Percentiles rank a stretch among this genome's conserved stretches.
These are phyloP conservation scores for Pseudomyrmex sp. DNA, from an alignment of 1,140 invertebrate genomes.

Conservation along the genomic window DNA sequence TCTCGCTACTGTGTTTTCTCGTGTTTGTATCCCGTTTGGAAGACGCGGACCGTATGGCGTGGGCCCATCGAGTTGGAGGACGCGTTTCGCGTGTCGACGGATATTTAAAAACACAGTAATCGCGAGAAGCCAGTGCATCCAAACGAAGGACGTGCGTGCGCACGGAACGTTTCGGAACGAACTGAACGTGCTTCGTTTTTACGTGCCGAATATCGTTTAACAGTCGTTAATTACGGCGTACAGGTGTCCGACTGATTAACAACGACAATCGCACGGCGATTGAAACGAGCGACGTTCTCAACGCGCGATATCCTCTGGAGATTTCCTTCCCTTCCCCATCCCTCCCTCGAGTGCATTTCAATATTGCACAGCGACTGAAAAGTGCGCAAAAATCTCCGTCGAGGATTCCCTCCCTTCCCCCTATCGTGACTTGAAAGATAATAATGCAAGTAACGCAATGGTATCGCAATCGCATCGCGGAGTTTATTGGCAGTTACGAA, in stretches of 20 bases:
- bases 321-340: too few species aligned
- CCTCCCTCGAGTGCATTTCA: conserved; percentile 11
- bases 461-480: conserved; percentile 27
- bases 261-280: conserved; percentile 9
- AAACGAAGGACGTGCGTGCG: conserved; percentile 16
- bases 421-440: not conserved
- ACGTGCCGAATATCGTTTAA: not conserved
- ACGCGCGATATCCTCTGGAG: conserved; percentile 7
- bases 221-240: too few species aligned
- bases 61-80: not conserved
- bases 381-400: not conserved
- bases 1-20: not conserved
- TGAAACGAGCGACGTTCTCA: not conserved
- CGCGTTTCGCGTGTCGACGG: not conserved
- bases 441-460: conserved; percentile 15
- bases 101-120: not conserved
- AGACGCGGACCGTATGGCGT: not conserved
- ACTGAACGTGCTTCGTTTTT: not conserved
- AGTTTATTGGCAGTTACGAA: conserved; percentile 15
- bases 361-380: conserved; percentile 21
- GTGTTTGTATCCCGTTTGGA: conserved; percentile 1
- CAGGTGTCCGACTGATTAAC: conserved; percentile 20
- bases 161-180: conserved; percentile 2
- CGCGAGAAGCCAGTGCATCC: conserved; percentile 12
- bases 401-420: not conserved